Evolutionary conservation across 1,140 invertebrate genomes (phyloP).

Genomic region (Rhopalosiphum padi): DNA sequence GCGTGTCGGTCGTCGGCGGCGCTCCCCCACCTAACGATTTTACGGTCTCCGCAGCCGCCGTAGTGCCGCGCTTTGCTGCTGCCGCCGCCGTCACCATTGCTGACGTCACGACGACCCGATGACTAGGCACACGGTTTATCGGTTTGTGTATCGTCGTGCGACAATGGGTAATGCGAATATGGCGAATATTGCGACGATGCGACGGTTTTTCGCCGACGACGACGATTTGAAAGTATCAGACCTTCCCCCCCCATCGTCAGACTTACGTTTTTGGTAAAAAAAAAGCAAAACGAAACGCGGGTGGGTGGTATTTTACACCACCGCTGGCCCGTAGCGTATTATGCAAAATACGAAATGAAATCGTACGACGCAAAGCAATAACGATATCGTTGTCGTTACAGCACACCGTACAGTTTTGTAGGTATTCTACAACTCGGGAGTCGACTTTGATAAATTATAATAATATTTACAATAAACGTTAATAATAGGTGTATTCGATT

Average conservation of each 20-base stretch:
- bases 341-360: neutral
- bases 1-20: neutral
- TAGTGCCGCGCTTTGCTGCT: slow-evolving; percentile 37
- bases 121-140: neutral
- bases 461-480: neutral
- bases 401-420: neutral
- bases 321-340: no score
- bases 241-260: neutral
- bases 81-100: neutral
- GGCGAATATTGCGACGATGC: neutral
- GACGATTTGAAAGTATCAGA: neutral
- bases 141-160: neutral
- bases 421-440: no score
- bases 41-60: slow-evolving; percentile 48
- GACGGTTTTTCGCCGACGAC: neutral
- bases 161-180: neutral
- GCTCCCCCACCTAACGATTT: slow-evolving; percentile 56
- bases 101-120: neutral
- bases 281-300: neutral
- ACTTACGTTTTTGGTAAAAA: neutral
- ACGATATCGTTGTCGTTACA: no score
- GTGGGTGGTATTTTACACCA: neutral
- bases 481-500: neutral
- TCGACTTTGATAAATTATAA: neutral
- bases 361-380: neutral